Evolutionary conservation across 2,888 invertebrate species (phyloP), one percentile per base, ranked within the genome.

Genomic region (Drosophila siamana): DNA sequence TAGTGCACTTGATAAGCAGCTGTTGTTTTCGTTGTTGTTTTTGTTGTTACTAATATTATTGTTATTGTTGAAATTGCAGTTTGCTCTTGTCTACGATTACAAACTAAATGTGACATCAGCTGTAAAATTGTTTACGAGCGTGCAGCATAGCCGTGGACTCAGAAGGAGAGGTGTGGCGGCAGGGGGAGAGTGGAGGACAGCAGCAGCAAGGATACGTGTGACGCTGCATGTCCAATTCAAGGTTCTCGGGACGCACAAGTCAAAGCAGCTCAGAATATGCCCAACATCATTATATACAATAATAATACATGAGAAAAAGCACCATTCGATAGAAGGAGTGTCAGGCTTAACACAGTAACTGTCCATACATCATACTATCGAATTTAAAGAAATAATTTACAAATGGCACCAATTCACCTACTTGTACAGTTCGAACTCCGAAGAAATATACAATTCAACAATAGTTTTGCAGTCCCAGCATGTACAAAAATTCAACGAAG

Each of bases 1-100:
- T 64, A 60, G 86, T 88, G 86, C 87, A 85, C 54, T 70, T 80
- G 61, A 55, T 57, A 82, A 82, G 82, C 87, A 75, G 82, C 86
- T 55, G 54, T 70, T 69, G 66, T 83, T 64, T 57, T 64, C 44
- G 24, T 57, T 69, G 8, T 55, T 61, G 8, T 51, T 33, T 0
- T 80, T 64, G 61, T 61, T 48, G n/a, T 61, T 67, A 16, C 28
- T 47, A n/a, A 46, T 44, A 33, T 46, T 56, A 19, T 46, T 33
- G 11, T 40, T 56, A 36, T 28, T 60, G 38, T 57, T 73, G 46
- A 16, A 41, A 54, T 73, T 62, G 64, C 64, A 72, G 66, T 70
- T 64, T 48, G 54, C 57, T 66, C 55, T 67, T 56, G 24, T 36
- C 60, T 51, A 60, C 36, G 47, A 63, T 62, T 72, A 68, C 26